Conservation (phyloP, 2,113 vertebrate species). For the Hippopotamus amphibius region DNA sequence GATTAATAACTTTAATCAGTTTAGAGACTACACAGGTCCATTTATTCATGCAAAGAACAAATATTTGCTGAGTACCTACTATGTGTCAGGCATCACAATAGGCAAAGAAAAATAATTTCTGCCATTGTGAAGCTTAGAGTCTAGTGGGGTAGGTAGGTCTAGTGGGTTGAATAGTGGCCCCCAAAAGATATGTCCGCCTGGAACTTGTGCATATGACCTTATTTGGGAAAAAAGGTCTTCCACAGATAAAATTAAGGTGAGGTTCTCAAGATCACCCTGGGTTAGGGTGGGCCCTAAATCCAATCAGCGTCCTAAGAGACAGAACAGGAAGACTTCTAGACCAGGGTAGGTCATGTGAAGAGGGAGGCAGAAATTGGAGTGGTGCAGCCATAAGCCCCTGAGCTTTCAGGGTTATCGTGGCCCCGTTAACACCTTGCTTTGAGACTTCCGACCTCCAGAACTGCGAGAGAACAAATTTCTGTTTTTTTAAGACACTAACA, state of each 20-base stretch:
- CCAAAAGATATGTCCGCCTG: not conserved
- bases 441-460: not conserved
- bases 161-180: not conserved
- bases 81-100: not conserved
- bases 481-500: not conserved
- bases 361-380: not conserved
- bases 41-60: conserved; percentile 37
- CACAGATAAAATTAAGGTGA: not conserved
- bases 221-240: not conserved
- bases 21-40: not conserved
- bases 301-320: not conserved
- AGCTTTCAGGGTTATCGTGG: not conserved
- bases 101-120: not conserved
- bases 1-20: conserved; percentile 16
- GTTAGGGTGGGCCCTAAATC: not conserved
- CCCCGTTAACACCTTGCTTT: not conserved
- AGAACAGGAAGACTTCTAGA: conserved; percentile 6
- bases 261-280: not conserved
- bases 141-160: not conserved
- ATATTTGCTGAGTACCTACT: not conserved
- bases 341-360: not conserved
- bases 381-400: not conserved
- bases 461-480: conserved; percentile 4
- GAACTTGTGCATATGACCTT: not conserved
- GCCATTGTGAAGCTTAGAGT: not conserved